Evolutionary conservation across 92 coral and sea anemone genomes (phyloP).

Genomic region (Zoanthus solanderi): DNA sequence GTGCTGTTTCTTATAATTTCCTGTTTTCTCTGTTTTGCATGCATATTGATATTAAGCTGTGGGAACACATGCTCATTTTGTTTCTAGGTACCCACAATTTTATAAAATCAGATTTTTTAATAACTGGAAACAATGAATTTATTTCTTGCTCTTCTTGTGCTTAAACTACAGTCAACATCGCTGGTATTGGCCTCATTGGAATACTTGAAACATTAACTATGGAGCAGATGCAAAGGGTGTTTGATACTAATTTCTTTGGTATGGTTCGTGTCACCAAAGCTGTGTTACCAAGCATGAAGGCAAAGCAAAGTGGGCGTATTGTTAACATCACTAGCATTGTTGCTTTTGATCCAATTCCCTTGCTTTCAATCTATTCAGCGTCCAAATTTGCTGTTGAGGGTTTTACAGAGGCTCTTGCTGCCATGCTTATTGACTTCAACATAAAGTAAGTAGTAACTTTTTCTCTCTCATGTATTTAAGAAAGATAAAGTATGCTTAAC

Average conservation of each 20-base stretch:
- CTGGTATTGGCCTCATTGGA: slow-evolving; percentile 79
- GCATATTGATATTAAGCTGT: too few species aligned
- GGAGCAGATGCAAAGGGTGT: slow-evolving; percentile 65
- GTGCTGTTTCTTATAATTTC: too few species aligned
- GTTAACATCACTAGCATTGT: slow-evolving; percentile 76
- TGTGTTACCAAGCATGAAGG: slow-evolving; percentile 87
- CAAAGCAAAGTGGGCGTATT: slow-evolving; percentile 78
- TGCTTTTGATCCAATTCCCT: slow-evolving; percentile 77
- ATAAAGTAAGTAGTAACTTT: slow-evolving; percentile 74
- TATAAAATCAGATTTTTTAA: too few species aligned
- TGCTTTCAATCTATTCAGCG: slow-evolving; percentile 72
- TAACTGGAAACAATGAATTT: not conserved
- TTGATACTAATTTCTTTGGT: slow-evolving; percentile 88
- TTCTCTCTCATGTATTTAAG: too few species aligned
- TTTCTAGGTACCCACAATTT: too few species aligned
- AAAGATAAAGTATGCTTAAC: too few species aligned
- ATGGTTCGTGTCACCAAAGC: slow-evolving; percentile 80
- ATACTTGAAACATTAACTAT: slow-evolving; percentile 71
- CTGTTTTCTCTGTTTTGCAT: too few species aligned
- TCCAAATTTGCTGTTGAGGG: slow-evolving; percentile 93
- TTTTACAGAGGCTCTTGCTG: slow-evolving; percentile 79
- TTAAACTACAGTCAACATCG: slow-evolving; percentile 78
- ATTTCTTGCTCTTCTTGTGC: not conserved
- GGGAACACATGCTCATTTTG: too few species aligned
- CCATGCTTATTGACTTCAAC: slow-evolving; percentile 70